phyloP scores from a whole-genome alignment of 2,888 invertebrate genomes.

The Parasteatoda lunata region DNA sequence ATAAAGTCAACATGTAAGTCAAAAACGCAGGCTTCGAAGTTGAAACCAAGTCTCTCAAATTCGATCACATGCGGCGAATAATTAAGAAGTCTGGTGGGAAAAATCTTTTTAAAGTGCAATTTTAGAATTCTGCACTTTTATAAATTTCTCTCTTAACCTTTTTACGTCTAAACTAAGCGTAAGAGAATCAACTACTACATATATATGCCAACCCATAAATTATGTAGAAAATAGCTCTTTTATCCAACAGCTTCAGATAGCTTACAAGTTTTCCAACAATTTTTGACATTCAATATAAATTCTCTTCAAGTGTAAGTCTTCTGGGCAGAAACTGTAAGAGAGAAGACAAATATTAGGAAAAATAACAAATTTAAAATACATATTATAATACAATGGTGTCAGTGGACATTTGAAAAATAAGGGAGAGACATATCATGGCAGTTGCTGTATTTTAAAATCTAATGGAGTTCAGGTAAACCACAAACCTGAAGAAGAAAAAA shows the following conservation, averaged over 20 bases:
- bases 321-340: slow-evolving; percentile 63
- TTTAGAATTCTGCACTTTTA: background rate
- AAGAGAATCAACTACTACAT: slow-evolving; percentile 51
- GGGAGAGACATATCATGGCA: too few relatives aligned
- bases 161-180: slow-evolving; percentile 28
- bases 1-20: slow-evolving; percentile 41
- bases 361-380: background rate
- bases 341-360: slow-evolving; percentile 15
- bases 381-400: too few relatives aligned
- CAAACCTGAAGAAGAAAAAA: too few relatives aligned
- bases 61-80: slow-evolving; percentile 11
- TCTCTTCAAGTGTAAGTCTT: slow-evolving; percentile 55
- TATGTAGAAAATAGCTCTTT: slow-evolving; percentile 41
- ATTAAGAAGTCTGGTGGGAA: slow-evolving; percentile 36
- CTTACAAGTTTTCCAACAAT: slow-evolving; percentile 30
- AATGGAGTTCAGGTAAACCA: too few relatives aligned
- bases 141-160: background rate
- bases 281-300: background rate
- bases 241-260: slow-evolving; percentile 24
- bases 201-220: slow-evolving; percentile 30
- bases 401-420: too few relatives aligned
- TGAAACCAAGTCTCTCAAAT: slow-evolving; percentile 14
- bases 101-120: slow-evolving; percentile 33
- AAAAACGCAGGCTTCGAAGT: slow-evolving; percentile 12
- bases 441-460: too few relatives aligned